Evolutionary conservation across 2,888 invertebrate genomes (phyloP).

Genomic region (Eremobia ochroleuca): DNA sequence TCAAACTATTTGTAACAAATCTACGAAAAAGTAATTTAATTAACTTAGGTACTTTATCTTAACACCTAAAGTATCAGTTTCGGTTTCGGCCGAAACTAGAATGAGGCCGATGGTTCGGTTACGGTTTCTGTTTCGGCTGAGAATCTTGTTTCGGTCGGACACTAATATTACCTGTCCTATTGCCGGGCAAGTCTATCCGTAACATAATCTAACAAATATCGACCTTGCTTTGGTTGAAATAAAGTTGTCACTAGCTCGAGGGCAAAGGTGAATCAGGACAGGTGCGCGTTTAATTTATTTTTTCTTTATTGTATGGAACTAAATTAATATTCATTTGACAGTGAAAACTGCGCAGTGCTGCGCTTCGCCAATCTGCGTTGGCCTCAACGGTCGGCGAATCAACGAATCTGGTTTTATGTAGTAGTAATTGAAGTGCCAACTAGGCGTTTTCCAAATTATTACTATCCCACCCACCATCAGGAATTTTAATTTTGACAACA

Average conservation of each 20-base stretch:
- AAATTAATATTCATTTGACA: neutral
- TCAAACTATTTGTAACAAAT: no score
- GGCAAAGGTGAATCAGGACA: neutral
- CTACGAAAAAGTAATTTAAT: no score
- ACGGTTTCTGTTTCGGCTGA: no score
- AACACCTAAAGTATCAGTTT: no score
- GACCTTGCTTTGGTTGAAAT: neutral
- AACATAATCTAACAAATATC: neutral
- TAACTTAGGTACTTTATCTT: no score
- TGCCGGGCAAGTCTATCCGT: no score
- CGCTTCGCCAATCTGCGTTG: neutral
- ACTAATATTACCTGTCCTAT: no score
- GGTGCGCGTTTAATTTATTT: neutral
- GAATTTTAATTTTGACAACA: no score
- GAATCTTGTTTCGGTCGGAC: no score
- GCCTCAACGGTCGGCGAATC: neutral
- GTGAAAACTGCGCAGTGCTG: neutral
- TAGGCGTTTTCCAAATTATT: neutral
- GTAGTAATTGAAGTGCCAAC: neutral
- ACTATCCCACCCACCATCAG: no score
- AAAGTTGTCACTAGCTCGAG: neutral
- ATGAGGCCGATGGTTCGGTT: no score
- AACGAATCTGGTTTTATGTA: neutral
- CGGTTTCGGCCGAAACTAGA: no score
- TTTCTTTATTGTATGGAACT: neutral